phyloP scores from a whole-genome alignment of 2,888 invertebrate species.

The Cantharis flavilabris region DNA sequence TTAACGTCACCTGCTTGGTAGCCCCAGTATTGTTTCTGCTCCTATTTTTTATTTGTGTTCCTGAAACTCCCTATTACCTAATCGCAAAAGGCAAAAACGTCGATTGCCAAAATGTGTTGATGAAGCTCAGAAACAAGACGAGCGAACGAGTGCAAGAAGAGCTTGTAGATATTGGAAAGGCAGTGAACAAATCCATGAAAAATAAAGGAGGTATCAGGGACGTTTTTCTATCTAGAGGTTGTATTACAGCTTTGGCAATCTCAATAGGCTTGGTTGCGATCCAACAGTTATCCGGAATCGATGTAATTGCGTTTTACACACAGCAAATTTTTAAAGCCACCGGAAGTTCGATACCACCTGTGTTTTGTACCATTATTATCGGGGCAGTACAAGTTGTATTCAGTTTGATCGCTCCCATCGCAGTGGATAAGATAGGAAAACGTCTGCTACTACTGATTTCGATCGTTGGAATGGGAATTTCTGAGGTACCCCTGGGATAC shows the following conservation, averaged over 20 bases:
- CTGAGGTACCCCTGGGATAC: slow-evolving; percentile 58
- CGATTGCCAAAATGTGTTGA: slow-evolving; percentile 68
- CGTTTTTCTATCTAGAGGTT: slow-evolving; percentile 63
- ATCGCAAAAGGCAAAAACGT: slow-evolving; percentile 62
- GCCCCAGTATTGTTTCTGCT: slow-evolving; percentile 54
- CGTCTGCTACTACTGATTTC: slow-evolving; percentile 73
- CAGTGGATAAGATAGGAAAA: slow-evolving; percentile 80
- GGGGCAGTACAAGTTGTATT: slow-evolving; percentile 78
- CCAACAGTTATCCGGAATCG: slow-evolving; percentile 84
- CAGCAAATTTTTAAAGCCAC: slow-evolving; percentile 73
- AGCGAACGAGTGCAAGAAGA: slow-evolving; percentile 66
- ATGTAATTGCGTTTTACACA: slow-evolving; percentile 80
- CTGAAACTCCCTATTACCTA: slow-evolving; percentile 79
- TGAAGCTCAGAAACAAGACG: slow-evolving; percentile 68
- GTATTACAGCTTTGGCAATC: slow-evolving; percentile 77
- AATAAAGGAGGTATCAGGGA: slow-evolving; percentile 52
- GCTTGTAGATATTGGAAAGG: slow-evolving; percentile 53
- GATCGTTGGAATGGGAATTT: slow-evolving; percentile 63
- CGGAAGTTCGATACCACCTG: slow-evolving; percentile 62
- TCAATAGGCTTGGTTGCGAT: slow-evolving; percentile 75
- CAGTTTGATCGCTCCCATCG: slow-evolving; percentile 72
- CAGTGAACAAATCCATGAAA: slow-evolving; percentile 54
- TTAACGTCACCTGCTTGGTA: slow-evolving; percentile 70
- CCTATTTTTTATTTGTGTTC: slow-evolving; percentile 73
- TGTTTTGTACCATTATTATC: slow-evolving; percentile 77